A percentile compares a stretch with the other conserved stretches of the same genome.
These are phyloP conservation scores for Melanotaenia trifasciata DNA, from an alignment of 2,797 vertebrate genomes.

Conservation along the genomic window DNA sequence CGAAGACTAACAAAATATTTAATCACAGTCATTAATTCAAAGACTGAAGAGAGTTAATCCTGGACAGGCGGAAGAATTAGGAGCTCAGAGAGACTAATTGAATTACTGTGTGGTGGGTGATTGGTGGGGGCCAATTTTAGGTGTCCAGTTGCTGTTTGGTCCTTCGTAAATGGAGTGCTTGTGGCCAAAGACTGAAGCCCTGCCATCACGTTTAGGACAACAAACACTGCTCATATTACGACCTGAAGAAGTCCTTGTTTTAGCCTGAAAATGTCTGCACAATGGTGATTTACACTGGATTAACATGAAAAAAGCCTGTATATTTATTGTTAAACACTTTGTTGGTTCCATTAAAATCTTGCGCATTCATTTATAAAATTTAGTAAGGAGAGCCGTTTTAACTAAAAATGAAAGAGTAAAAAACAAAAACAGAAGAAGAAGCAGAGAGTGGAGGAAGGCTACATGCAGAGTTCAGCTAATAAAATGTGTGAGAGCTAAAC, in stretches of 20 bases:
- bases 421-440: background rate
- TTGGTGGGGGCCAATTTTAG: slow-evolving; percentile 56
- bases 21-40: slow-evolving; percentile 65
- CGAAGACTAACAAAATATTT: slow-evolving; percentile 43
- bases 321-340: slow-evolving; percentile 25
- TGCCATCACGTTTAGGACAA: slow-evolving; percentile 37
- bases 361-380: background rate
- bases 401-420: background rate
- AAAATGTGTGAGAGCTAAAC: background rate
- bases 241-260: slow-evolving; percentile 53
- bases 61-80: slow-evolving; percentile 41
- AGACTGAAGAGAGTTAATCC: slow-evolving; percentile 61
- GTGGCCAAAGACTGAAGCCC: slow-evolving; percentile 40
- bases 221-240: slow-evolving; percentile 46
- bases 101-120: slow-evolving; percentile 47
- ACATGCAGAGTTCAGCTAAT: background rate
- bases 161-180: slow-evolving; percentile 46
- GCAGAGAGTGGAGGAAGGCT: background rate
- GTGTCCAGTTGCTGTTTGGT: slow-evolving; percentile 35
- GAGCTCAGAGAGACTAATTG: slow-evolving; percentile 45
- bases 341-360: too few relatives aligned
- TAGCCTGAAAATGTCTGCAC: slow-evolving; percentile 29
- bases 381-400: background rate
- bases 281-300: slow-evolving; percentile 28
- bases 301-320: slow-evolving; percentile 43